Evolutionary conservation across 1,140 invertebrate genomes (phyloP), one percentile per base, ranked within the genome.

Genomic region (Drosophila paulistorum): DNA sequence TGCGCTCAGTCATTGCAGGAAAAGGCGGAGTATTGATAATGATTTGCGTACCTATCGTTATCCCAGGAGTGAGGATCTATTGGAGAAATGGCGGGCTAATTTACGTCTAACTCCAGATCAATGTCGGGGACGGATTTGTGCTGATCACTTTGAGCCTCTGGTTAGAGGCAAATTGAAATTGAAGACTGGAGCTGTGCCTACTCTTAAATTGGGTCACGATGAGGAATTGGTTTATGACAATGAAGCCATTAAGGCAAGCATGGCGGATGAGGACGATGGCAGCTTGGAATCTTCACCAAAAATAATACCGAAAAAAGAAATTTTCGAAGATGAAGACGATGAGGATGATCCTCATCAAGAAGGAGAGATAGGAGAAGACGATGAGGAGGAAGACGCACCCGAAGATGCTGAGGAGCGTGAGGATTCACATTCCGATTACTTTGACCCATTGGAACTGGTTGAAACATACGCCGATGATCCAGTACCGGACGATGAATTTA

Each of bases 41-140:
- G 86, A 90, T 51, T 63, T 91, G 26, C 80, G 85, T 1, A 83
- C 83, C 10, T 91, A 86, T 70, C 83, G 81, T 0, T 91, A 85
- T 74, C 89, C 89, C 0, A 65, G 80, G 2, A 83, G 68, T 42
- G 84, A 79, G 17, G 73, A 85, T n/a, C 59, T 91, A 11, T 55
- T 91, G 9, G 80, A 90, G 41, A 91, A 91, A 42, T 91, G 90
- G 90, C 76, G 86, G 1, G 71, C 69, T 0, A 91, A 91, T 74
- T 62, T 91, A 1, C 63, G 77, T 0, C 30, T 90, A 35, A 26
- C 79, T 5, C 72, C 79, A 11, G 77, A 81, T 48, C 71, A 82
- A 30, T 90, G 83, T 39, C 80, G 83, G 1, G 90, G 86, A 3
- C 73, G 86, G 9, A 89, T 91, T n/a, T 91, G 90, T 69, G 77